Percentiles rank a stretch among this genome's conserved stretches.
Conservation (phyloP, 2,113 vertebrate species). For the Laticauda laticaudata region DNA sequence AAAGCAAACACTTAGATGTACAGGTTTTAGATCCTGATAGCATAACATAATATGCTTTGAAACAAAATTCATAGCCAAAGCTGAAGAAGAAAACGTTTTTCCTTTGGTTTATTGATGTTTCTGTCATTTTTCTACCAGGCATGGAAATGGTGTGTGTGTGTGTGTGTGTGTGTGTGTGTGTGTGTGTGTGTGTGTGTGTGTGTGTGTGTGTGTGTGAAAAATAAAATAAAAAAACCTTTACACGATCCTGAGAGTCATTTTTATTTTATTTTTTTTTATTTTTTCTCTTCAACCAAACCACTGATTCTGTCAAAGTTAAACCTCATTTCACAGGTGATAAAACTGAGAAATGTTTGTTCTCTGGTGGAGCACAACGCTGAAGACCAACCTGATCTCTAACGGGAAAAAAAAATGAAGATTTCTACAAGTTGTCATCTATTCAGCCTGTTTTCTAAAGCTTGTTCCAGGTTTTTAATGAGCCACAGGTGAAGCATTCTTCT, state of each 20-base stretch:
- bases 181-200: too few species aligned
- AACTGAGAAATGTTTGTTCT: neutral
- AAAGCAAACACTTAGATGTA: neutral
- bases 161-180: too few species aligned
- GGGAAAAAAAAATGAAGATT: neutral
- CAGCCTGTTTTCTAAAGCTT: neutral
- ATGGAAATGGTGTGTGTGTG: neutral
- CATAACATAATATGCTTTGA: neutral
- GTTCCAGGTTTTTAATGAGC: neutral
- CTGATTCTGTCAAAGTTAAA: neutral
- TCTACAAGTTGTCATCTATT: neutral
- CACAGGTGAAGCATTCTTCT: neutral
- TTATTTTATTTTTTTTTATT: neutral
- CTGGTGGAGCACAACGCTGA: neutral
- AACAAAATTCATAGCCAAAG: neutral
- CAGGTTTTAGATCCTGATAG: neutral
- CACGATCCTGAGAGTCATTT: neutral
- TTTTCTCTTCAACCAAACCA: neutral
- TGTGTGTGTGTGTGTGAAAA: neutral
- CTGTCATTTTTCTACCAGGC: neutral
- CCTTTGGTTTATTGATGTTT: neutral
- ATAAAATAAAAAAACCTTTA: neutral
- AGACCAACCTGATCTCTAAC: neutral
- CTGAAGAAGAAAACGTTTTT: neutral
- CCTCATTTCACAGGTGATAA: neutral